Percentiles rank a stretch among this genome's conserved stretches.
Evolutionary conservation across 2,888 invertebrate genomes (phyloP).

Genomic region (Eumacrocentrus americanus): DNA sequence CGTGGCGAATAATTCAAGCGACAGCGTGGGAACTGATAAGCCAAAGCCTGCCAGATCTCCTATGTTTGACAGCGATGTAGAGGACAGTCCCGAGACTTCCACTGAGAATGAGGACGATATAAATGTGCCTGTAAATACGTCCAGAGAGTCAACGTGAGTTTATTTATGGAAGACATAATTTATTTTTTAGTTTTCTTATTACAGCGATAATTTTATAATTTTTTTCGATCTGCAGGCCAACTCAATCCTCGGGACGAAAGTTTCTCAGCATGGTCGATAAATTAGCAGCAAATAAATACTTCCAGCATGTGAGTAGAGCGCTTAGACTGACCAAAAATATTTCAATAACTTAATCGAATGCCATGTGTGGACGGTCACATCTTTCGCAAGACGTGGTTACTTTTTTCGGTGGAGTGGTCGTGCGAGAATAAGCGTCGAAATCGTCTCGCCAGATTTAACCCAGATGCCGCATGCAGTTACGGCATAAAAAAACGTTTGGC

Average conservation of each 20-base stretch:
- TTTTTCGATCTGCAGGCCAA: no score
- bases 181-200: not conserved
- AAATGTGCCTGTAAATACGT: constrained; percentile 47
- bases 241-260: constrained; percentile 67
- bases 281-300: constrained; percentile 84
- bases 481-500: constrained; percentile 15
- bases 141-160: constrained; percentile 50
- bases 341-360: constrained; percentile 28
- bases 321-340: constrained; percentile 16
- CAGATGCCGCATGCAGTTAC: constrained; percentile 35
- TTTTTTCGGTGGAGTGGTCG: constrained; percentile 31
- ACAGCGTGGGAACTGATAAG: constrained; percentile 42
- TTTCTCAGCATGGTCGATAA: constrained; percentile 83
- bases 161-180: constrained; percentile 5
- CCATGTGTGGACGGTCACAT: constrained; percentile 21
- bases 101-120: constrained; percentile 71
- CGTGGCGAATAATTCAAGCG: constrained; percentile 42
- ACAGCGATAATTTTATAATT: not conserved
- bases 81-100: constrained; percentile 81
- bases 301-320: constrained; percentile 71
- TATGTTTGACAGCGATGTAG: constrained; percentile 77
- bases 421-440: constrained; percentile 38
- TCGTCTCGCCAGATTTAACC: constrained; percentile 34
- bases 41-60: constrained; percentile 61
- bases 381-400: constrained; percentile 30